Evolutionary conservation across 2,113 vertebrate genomes (phyloP).

Genomic region (human (Homo sapiens)): GRCh38 chr2:66128001-66128500

Average conservation of each 20-base stretch:
- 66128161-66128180: not conserved
- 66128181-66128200: not conserved
- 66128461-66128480: not conserved
- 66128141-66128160: no score
- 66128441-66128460: not conserved
- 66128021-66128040: not conserved
- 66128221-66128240: not conserved
- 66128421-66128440: not conserved
- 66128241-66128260: not conserved
- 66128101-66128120: not conserved
- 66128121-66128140: not conserved
- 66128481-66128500: not conserved
- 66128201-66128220: not conserved
- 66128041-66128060: not conserved
- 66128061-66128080: not conserved
- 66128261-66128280: not conserved
- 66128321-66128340: not conserved
- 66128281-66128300: not conserved
- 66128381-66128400: no score
- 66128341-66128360: accelerated
- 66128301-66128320: not conserved
- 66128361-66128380: accelerated
- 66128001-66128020: not conserved
- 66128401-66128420: no score
- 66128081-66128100: not conserved